Conservation (phyloP, 2,888 invertebrate species). For the Lasioglossum zephyrum region DNA sequence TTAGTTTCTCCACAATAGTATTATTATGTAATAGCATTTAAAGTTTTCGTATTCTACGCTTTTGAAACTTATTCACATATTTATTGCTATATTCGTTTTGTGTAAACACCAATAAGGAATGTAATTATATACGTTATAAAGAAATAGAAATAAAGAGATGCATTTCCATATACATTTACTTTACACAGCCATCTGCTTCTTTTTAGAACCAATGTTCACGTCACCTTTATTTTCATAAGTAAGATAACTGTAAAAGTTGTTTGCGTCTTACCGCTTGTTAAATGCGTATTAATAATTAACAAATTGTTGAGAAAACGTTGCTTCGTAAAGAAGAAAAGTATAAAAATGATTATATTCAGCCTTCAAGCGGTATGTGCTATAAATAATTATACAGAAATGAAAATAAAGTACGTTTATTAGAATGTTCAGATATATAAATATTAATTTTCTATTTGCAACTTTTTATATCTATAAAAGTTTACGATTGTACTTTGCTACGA, state of each 20-base stretch:
- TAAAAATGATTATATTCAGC: constrained; percentile 38
- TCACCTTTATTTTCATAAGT: constrained; percentile 25
- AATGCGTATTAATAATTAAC: constrained; percentile 42
- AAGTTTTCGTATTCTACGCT: constrained; percentile 22
- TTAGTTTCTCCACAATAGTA: constrained; percentile 39
- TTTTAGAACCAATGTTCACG: constrained; percentile 14
- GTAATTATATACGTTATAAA: constrained; percentile 18
- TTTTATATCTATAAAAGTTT: constrained; percentile 4
- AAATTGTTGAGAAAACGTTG: constrained; percentile 40
- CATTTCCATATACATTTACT: constrained; percentile 16
- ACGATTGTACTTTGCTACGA: constrained; percentile 60
- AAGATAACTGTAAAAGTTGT: constrained; percentile 14
- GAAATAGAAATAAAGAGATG: neutral
- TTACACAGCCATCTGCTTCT: constrained; percentile 1
- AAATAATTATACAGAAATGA: constrained; percentile 44
- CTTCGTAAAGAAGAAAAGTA: constrained; percentile 41
- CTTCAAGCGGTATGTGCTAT: constrained; percentile 37
- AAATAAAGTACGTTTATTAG: constrained; percentile 47
- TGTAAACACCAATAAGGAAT: constrained; percentile 15
- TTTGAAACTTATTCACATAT: constrained; percentile 15
- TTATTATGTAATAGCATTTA: constrained; percentile 39
- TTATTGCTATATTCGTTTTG: constrained; percentile 10
- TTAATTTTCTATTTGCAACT: constrained; percentile 38
- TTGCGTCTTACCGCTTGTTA: constrained; percentile 32
- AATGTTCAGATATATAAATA: constrained; percentile 41